Evolutionary conservation across 2,888 invertebrate species (phyloP).

Genomic region (Pyrgus malvae): DNA sequence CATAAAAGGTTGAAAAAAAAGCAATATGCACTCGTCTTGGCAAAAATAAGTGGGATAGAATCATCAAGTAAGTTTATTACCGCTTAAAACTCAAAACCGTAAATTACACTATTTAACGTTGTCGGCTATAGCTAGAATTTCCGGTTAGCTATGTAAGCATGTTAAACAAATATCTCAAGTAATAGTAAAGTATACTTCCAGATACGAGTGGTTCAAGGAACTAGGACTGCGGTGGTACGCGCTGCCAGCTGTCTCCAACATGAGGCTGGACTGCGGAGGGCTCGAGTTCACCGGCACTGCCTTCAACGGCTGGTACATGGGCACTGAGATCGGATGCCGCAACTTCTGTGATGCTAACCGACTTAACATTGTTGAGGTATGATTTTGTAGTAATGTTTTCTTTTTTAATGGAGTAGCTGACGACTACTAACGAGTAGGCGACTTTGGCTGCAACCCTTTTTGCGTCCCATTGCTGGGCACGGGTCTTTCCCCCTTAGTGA

Average conservation of each 20-base stretch:
- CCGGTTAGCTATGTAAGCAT: too few relatives aligned
- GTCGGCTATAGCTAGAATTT: too few relatives aligned
- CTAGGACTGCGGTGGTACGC: conserved; percentile 95
- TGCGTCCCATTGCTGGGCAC: too few relatives aligned
- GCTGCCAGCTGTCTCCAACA: conserved; percentile 92
- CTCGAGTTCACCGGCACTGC: conserved; percentile 95
- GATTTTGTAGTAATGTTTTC: not conserved
- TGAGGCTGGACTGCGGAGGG: conserved; percentile 97
- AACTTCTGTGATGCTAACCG: conserved; percentile 93
- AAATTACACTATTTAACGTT: too few relatives aligned
- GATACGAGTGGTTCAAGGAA: conserved; percentile 94
- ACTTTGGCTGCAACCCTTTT: too few relatives aligned
- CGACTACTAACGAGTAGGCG: not conserved
- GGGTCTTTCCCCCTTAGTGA: too few relatives aligned
- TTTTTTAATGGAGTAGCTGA: too few relatives aligned
- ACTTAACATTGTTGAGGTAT: conserved; percentile 91
- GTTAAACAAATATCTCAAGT: not conserved
- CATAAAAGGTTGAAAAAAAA: too few relatives aligned
- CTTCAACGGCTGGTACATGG: conserved; percentile 99
- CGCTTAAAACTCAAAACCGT: too few relatives aligned
- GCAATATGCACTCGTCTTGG: too few relatives aligned
- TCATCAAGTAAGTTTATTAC: too few relatives aligned
- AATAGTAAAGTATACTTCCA: conserved; percentile 48
- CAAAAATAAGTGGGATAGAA: too few relatives aligned
- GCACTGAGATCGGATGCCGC: conserved; percentile 96